Conservation (phyloP, 2,888 invertebrate genomes). For the Apotomis betuletana region DNA sequence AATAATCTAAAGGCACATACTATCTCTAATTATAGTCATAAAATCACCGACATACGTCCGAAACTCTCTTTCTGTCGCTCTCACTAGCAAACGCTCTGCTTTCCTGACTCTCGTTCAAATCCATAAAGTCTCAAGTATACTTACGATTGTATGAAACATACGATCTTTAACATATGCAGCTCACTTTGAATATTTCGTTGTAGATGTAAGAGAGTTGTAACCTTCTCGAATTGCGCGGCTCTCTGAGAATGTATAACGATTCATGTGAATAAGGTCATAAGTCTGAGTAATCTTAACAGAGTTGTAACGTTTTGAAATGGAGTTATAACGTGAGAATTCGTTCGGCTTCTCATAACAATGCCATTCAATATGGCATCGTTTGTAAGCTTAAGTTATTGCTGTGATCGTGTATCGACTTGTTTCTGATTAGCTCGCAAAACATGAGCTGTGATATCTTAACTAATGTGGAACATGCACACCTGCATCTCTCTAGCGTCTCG, state of each 20-base stretch:
- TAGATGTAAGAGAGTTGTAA: too few species aligned
- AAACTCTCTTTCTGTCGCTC: slow-evolving; percentile 3
- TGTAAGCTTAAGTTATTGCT: slow-evolving; percentile 7
- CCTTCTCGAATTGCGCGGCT: too few species aligned
- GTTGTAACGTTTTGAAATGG: neutral
- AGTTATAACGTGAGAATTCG: slow-evolving; percentile 15
- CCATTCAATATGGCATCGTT: neutral
- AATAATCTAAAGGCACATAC: neutral
- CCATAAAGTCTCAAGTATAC: neutral
- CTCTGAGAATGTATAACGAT: too few species aligned
- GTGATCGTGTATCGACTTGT: neutral
- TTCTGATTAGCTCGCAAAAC: slow-evolving; percentile 7
- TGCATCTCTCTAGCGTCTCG: too few species aligned
- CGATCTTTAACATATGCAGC: neutral
- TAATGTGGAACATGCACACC: neutral
- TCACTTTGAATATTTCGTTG: neutral
- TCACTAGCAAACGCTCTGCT: neutral
- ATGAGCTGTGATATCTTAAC: neutral
- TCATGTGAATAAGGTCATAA: too few species aligned
- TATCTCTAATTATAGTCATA: neutral
- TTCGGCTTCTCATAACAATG: slow-evolving; percentile 26
- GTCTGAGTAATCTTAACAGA: too few species aligned
- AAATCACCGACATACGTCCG: slow-evolving; percentile 1
- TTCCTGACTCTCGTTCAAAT: neutral
- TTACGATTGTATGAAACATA: neutral